Evolutionary conservation across 1,140 invertebrate genomes (phyloP).

Genomic region (Drosophila chauvacae): DNA sequence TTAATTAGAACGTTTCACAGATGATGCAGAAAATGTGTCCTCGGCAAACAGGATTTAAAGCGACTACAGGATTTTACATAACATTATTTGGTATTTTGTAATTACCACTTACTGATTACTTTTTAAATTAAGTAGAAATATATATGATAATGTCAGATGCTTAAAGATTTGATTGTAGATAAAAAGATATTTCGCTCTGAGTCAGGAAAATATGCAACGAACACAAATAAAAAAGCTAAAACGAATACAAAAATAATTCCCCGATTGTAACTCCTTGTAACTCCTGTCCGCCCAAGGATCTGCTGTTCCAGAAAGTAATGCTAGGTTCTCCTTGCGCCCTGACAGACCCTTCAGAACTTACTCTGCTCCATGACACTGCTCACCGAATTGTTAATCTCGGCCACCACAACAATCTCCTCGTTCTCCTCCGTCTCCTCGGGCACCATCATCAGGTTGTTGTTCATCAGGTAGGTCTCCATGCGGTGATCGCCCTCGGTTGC

Average conservation of each 20-base stretch:
- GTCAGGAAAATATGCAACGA: not conserved
- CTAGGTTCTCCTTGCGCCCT: not conserved
- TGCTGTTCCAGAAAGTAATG: not conserved
- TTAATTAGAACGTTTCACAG: not conserved
- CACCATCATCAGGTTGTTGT: conserved; percentile 77
- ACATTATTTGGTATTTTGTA: not conserved
- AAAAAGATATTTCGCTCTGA: not conserved
- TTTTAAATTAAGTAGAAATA: not conserved
- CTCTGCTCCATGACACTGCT: conserved; percentile 63
- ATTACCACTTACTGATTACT: not conserved
- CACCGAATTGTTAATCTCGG: conserved; percentile 62
- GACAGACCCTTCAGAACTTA: conserved; percentile 54
- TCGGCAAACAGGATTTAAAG: not conserved
- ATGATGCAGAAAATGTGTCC: not conserved
- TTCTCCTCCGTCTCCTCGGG: conserved; percentile 79
- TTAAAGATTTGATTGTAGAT: not conserved
- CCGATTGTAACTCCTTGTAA: not conserved
- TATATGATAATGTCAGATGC: too few relatives aligned
- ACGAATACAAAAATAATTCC: not conserved
- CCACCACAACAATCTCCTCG: conserved; percentile 72
- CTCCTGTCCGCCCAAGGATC: not conserved
- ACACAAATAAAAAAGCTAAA: too few relatives aligned
- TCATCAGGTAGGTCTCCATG: conserved; percentile 58
- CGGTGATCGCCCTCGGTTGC: conserved; percentile 37
- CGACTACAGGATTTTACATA: not conserved